Evolutionary conservation across 2,888 invertebrate species (phyloP).

Genomic region (Sclerodermus sp.): DNA sequence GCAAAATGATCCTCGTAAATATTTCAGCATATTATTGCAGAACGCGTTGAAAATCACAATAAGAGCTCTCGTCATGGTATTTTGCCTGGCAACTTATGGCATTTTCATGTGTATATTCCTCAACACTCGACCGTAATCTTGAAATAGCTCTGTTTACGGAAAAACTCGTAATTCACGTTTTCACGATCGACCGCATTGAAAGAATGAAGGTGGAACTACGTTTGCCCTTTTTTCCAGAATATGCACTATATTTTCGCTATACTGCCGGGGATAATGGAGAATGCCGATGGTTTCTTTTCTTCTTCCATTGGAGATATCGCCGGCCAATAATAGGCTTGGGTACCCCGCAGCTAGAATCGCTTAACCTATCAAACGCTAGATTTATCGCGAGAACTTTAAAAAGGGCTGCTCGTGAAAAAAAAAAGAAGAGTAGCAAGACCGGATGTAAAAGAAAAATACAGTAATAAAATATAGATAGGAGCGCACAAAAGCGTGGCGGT

Average conservation of each 20-base stretch:
- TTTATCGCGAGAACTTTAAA: slow-evolving; percentile 40
- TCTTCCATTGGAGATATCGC: slow-evolving; percentile 22
- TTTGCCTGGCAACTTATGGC: too few species aligned
- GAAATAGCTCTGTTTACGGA: neutral
- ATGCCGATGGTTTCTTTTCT: neutral
- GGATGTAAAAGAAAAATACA: neutral
- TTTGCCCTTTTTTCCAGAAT: neutral
- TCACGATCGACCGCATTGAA: neutral
- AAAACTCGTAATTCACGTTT: neutral
- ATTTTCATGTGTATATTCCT: neutral
- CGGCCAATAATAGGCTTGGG: slow-evolving; percentile 35
- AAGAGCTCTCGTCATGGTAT: too few species aligned
- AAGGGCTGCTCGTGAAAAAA: neutral
- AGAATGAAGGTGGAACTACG: neutral
- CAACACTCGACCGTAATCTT: neutral
- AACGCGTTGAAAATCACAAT: too few species aligned
- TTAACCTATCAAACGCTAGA: slow-evolving; percentile 44
- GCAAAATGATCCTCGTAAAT: slow-evolving; percentile 24
- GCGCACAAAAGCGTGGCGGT: neutral
- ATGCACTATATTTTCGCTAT: neutral
- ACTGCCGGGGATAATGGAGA: neutral
- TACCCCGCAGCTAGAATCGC: slow-evolving; percentile 44
- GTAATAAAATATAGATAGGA: too few species aligned
- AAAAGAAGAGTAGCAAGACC: slow-evolving; percentile 9
- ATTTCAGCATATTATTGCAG: too few species aligned